Conservation (phyloP, 2,888 invertebrate species). For the Melanotus villosus region DNA sequence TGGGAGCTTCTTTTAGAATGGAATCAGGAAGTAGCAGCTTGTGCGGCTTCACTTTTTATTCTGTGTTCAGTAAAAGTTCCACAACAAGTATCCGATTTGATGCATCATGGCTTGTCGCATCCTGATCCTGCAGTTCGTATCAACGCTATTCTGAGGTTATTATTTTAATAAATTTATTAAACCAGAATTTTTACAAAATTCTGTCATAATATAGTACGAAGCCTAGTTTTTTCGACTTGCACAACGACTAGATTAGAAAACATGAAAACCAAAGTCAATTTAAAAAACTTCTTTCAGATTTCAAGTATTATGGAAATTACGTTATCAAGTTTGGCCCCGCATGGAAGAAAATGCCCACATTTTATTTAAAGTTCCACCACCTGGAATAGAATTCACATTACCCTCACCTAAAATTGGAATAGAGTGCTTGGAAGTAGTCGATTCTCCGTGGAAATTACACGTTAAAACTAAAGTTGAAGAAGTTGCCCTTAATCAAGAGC, state of each 20-base stretch:
- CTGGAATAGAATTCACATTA: conserved; percentile 98
- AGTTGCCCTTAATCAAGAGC: conserved; percentile 97
- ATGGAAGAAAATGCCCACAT: conserved; percentile 98
- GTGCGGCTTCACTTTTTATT: conserved; percentile 92
- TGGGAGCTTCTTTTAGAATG: conserved; percentile 96
- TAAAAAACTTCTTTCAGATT: too few species aligned
- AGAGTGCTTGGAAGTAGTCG: conserved; percentile 93
- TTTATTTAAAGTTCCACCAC: conserved; percentile 98
- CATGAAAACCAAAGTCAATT: too few species aligned
- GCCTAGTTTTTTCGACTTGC: too few species aligned
- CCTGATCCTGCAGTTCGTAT: conserved; percentile 86
- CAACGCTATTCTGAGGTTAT: conserved; percentile 82
- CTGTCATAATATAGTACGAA: too few species aligned
- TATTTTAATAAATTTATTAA: neutral
- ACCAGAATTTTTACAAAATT: neutral
- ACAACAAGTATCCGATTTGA: conserved; percentile 88
- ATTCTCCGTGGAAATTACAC: conserved; percentile 99
- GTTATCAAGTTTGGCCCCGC: conserved; percentile 98
- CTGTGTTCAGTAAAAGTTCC: conserved; percentile 94
- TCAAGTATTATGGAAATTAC: conserved; percentile 95
- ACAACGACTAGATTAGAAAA: too few species aligned
- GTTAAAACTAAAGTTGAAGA: conserved; percentile 99
- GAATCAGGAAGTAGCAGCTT: conserved; percentile 89
- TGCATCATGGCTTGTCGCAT: conserved; percentile 90
- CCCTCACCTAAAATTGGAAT: conserved; percentile 99